Evolutionary conservation across 2,888 invertebrate species (phyloP), one percentile per base, ranked within the genome.

Genomic region (Anodontia alba): DNA sequence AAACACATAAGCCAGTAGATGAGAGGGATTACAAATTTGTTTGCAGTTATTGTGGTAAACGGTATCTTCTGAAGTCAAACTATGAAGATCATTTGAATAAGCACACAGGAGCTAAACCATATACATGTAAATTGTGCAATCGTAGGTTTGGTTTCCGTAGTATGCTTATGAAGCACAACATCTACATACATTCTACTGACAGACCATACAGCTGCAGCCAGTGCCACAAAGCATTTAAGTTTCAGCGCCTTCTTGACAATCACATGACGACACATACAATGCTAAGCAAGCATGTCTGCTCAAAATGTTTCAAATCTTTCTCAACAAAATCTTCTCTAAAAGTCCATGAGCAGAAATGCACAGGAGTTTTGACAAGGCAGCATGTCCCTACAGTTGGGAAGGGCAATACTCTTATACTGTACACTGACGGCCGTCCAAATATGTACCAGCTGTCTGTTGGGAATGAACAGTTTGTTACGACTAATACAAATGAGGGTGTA

Each of bases 31-130:
- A 90, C 68, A 81, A 84, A 12, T 88, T 80, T 77, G 70, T 83
- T 0, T 92, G 91, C 73, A 78, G 75, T 0, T 87, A 81, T 67
- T 92, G 91, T 76, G 89, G 87, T 5, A 84, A 87, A 31, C 78
- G 83, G 20, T 88, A 87, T 70, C 79, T 83, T 42, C 81, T 82
- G 74, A 90, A 89, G 51, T 76, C 87, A 17, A 88, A 88, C 31
- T 88, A 84, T 33, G 67, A 78, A 7, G 90, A 91, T 72, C 91
- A 91, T 79, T 71, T 90, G 20, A 91, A 91, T 75, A 91, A 89
- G 46, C 91, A 91, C 70, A 91, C 91, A n/a, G 91, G 91, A 15
- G 86, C 84, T 10, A 85, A 86, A 43, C 91, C 91, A 0, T 89
- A 90, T 67, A 72, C 73, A 15, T 91, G 91, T 80, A 82, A 87